A percentile compares a stretch with the other conserved stretches of the same genome.
phyloP scores from a whole-genome alignment of 2,888 invertebrate genomes.

The Amitus sp. region DNA sequence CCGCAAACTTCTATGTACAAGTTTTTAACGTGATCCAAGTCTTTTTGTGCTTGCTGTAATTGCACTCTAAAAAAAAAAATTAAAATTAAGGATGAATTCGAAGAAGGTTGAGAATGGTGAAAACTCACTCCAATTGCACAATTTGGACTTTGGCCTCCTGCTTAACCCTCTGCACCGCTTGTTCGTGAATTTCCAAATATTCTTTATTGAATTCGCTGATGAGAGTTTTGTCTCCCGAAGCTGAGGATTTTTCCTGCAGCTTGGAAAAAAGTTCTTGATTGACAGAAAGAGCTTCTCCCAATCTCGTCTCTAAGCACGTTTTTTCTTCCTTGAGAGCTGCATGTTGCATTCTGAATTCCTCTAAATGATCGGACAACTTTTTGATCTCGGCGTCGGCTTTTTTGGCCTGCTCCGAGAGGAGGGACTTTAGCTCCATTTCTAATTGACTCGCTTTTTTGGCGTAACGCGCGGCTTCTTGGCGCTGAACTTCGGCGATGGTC shows the following conservation, averaged over 20 bases:
- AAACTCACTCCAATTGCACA: constrained; percentile 58
- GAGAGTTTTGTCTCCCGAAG: constrained; percentile 50
- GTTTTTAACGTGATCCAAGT: constrained; percentile 57
- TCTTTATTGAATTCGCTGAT: constrained; percentile 57
- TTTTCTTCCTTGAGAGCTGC: constrained; percentile 52
- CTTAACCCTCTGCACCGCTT: constrained; percentile 56
- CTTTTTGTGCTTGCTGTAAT: constrained; percentile 60
- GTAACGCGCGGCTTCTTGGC: constrained; percentile 51
- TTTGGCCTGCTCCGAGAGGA: constrained; percentile 55
- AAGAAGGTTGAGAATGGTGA: too few relatives aligned
- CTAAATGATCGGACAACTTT: constrained; percentile 54
- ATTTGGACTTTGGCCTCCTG: constrained; percentile 56
- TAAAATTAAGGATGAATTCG: constrained; percentile 4
- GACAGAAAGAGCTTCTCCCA: constrained; percentile 51
- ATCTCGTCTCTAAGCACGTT: constrained; percentile 47
- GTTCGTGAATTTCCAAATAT: constrained; percentile 59
- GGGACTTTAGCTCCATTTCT: constrained; percentile 56
- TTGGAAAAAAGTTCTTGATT: constrained; percentile 53
- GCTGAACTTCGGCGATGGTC: constrained; percentile 46
- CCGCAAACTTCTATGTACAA: constrained; percentile 70
- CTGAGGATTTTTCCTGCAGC: constrained; percentile 49
- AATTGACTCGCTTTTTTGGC: constrained; percentile 55
- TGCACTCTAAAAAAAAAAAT: constrained; percentile 47
- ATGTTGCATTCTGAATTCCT: constrained; percentile 52
- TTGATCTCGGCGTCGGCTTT: constrained; percentile 58